Percentiles rank a stretch among this genome's conserved stretches.
phyloP scores from a whole-genome alignment of 2,113 vertebrate genomes.

The Falcunculus frontatus region DNA sequence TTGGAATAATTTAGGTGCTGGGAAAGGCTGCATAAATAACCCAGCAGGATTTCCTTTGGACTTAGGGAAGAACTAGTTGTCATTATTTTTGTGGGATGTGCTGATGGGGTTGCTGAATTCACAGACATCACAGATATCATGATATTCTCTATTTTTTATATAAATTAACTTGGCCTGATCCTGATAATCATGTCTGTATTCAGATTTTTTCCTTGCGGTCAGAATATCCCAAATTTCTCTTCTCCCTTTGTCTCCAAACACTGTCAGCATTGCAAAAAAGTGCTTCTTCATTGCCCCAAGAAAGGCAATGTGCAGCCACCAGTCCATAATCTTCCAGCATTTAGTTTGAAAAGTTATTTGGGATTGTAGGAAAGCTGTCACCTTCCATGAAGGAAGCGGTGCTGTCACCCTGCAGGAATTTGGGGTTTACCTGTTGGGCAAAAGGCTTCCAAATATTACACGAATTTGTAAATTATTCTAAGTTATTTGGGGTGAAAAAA shows the following conservation, averaged over 20 bases:
- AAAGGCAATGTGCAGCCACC: not conserved
- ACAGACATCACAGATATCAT: not conserved
- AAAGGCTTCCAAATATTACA: not conserved
- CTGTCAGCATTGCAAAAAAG: not conserved
- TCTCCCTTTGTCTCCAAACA: not conserved
- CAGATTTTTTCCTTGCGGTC: not conserved
- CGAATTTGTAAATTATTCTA: not conserved
- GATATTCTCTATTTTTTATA: not conserved
- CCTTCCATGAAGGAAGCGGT: rapidly evolving
- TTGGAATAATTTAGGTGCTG: not conserved
- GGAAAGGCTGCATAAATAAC: not conserved
- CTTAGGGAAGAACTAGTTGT: not conserved
- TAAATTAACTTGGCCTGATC: not conserved
- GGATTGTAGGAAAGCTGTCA: not conserved
- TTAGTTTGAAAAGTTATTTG: not conserved
- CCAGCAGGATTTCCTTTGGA: not conserved
- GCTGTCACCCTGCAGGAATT: not conserved
- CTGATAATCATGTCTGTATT: not conserved
- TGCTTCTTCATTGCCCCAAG: not conserved
- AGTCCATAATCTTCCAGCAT: not conserved
- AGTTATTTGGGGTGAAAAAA: not conserved
- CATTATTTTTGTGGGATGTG: not conserved
- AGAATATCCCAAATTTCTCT: not conserved
- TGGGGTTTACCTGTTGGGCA: not conserved
- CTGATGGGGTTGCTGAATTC: not conserved